These are phyloP conservation scores for Lysiphlebus fabarum DNA, from an alignment of 1,140 invertebrate species.

Conservation along the genomic window DNA sequence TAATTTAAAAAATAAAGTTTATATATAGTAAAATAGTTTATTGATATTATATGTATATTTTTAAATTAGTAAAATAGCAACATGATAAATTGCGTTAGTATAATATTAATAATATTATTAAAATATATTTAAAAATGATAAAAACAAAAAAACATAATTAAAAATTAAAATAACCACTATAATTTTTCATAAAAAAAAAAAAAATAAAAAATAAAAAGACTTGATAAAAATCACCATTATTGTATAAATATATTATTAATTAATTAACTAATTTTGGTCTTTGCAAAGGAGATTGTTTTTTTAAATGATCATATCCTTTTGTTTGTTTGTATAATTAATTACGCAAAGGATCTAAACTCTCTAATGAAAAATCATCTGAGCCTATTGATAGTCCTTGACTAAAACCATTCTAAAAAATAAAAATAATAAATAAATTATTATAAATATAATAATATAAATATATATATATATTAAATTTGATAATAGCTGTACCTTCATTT, in stretches of 20 bases:
- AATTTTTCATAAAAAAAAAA: no score
- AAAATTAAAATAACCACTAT: no score
- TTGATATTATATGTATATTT: no score
- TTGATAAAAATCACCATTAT: no score
- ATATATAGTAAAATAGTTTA: no score
- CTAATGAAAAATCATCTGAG: constrained; percentile 82
- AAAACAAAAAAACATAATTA: no score
- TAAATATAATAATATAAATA: neutral
- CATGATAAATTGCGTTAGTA: no score
- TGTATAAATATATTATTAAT: neutral
- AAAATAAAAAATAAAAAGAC: no score
- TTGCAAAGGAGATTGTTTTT: neutral
- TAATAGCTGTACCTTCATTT: constrained; percentile 71
- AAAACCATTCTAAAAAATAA: constrained; percentile 71
- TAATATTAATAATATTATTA: no score
- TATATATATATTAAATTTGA: neutral
- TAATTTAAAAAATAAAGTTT: no score
- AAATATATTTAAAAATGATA: no score
- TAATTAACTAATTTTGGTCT: constrained; percentile 17
- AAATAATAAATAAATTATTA: constrained; percentile 1
- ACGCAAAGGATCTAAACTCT: constrained; percentile 75
- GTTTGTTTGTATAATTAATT: constrained; percentile 39
- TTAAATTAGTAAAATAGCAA: no score
- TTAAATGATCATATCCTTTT: neutral
- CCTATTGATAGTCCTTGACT: constrained; percentile 75